A percentile compares a stretch with the other conserved stretches of the same genome.
These are phyloP conservation scores for Eretmochelys imbricata DNA, from an alignment of 2,113 vertebrate genomes.

Conservation along the genomic window DNA sequence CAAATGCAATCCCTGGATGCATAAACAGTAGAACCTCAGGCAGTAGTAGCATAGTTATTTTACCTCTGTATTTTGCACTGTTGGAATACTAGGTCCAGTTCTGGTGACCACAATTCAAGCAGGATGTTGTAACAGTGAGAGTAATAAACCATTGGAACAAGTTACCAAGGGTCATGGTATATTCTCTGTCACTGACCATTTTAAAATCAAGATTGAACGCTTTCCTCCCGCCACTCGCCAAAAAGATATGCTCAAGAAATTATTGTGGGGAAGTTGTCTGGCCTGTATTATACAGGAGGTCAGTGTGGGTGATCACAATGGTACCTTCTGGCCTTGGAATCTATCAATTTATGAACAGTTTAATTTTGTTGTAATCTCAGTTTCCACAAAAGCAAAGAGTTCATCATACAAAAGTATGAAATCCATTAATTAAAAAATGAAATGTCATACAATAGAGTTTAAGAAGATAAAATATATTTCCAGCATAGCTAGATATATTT, in stretches of 20 bases:
- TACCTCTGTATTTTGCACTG: no score
- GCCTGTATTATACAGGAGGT: neutral
- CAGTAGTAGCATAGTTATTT: no score
- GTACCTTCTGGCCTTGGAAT: neutral
- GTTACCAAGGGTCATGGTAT: no score
- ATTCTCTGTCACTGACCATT: no score
- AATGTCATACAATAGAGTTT: neutral
- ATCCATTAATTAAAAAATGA: neutral
- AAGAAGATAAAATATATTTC: neutral
- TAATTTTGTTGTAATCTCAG: neutral
- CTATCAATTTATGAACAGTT: neutral
- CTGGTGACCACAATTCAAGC: no score
- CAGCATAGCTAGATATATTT: neutral
- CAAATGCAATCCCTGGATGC: no score
- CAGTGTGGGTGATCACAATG: neutral
- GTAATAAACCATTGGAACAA: no score
- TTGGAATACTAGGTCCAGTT: no score
- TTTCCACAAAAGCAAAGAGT: neutral
- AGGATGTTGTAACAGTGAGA: no score
- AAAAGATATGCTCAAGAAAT: neutral
- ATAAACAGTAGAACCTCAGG: no score
- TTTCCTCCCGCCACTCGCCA: fast-evolving
- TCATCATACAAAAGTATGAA: neutral
- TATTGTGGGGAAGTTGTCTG: neutral
- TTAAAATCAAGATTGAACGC: no score